These are phyloP conservation scores for Raja brachyura DNA, from an alignment of 2,113 vertebrate species.

Conservation along the genomic window DNA sequence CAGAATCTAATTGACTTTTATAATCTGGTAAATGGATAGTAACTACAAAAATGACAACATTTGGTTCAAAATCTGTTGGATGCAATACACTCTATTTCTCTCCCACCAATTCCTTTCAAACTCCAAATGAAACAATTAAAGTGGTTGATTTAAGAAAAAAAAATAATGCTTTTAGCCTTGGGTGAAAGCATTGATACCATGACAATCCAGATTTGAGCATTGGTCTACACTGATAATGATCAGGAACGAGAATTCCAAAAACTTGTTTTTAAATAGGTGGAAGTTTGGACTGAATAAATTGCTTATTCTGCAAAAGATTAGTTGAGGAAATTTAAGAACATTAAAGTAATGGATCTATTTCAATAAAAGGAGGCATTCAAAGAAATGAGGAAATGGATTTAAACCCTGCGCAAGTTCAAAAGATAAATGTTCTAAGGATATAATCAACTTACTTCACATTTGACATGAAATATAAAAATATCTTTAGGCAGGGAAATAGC, in stretches of 20 bases:
- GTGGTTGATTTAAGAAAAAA: background rate
- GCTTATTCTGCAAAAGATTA: constrained; percentile 5
- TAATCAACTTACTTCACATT: constrained; percentile 35
- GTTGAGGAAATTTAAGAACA: background rate
- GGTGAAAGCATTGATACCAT: background rate
- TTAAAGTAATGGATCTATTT: constrained; percentile 20
- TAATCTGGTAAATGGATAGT: background rate
- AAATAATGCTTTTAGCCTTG: background rate
- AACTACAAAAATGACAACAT: background rate
- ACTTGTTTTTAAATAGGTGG: background rate
- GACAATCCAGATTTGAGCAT: background rate
- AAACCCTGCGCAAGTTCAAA: constrained; percentile 7
- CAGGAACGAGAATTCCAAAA: background rate
- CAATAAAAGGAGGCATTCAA: constrained; percentile 7
- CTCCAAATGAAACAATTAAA: background rate
- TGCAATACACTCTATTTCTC: background rate
- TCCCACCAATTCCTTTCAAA: background rate
- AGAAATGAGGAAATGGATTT: background rate
- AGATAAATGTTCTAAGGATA: constrained; percentile 9
- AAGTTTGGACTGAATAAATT: background rate
- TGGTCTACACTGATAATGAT: background rate
- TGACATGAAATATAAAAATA: constrained; percentile 35
- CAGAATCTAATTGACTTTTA: constrained; percentile 21
- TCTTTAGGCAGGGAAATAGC: constrained; percentile 1
- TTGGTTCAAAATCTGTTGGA: background rate